Evolutionary conservation across 2,113 vertebrate genomes (phyloP), one percentile per base, ranked within the genome.

Genomic region (Fregata magnificens): DNA sequence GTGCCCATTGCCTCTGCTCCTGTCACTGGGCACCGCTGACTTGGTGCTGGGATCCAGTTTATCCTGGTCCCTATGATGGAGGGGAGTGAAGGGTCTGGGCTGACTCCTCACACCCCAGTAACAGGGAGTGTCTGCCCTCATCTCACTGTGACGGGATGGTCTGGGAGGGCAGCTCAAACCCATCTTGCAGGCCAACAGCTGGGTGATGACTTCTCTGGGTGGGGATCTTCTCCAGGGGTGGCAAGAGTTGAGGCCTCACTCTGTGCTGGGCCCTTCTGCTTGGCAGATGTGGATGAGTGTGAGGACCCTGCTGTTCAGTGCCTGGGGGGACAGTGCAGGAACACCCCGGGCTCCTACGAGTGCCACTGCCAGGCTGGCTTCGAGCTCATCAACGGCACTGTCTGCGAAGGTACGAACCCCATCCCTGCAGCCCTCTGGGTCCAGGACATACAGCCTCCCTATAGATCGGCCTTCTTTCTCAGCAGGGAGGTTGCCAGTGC

Each of bases 321-420:
- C 58, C 85, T 86, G 9, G 69, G 96, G 31, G 98, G 98, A 36
- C 89, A 97, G 59, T 99, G 99, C 91, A 97, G 94, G 86, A 99
- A 99, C 93, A 98, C 96, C 0, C 96, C 16, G 0, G 99, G 99
- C 44, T 99, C 99, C 77, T 99, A 98, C 16, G 71, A 92, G 42
- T 99, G 99, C 76, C 97, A 96, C 53, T 99, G 99, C 91, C 90
- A 79, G 42, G 55, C 62, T 22, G 99, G 99, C 50, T 99, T 98
- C 67, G 96, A 97, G 56, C 97, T 98, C 76, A 62, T 88, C 97
- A 98, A 98, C 1, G 74, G 97, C 84, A 98, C 97, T 0, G 0
- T 26, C 18, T 98, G 98, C 1, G 38, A 98, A 97, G 98, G 98
- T 98, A 97, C 6, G 58, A 58, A 45, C 58, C 40, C 19, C 24